These are phyloP conservation scores for Oceanodroma tethys DNA, from an alignment of 2,113 vertebrate species.

Conservation along the genomic window DNA sequence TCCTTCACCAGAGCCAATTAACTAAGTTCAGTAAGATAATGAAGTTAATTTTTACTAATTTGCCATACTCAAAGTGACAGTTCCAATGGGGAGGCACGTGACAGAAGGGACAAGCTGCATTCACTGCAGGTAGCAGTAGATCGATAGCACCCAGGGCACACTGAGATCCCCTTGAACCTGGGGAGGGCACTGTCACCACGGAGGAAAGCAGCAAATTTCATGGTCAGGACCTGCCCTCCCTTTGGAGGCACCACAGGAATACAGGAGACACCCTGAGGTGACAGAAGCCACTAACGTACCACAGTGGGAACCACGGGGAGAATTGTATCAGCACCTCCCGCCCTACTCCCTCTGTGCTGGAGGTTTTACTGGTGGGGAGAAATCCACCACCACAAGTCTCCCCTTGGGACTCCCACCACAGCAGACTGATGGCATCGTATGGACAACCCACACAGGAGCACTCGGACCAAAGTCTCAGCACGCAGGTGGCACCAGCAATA, in stretches of 20 bases:
- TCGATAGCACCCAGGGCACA: accelerated
- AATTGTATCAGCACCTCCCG: background rate
- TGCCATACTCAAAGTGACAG: background rate
- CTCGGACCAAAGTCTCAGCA: background rate
- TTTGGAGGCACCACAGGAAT: background rate
- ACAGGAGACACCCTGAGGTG: background rate
- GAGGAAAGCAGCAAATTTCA: background rate
- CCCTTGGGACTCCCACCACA: background rate
- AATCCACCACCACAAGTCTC: background rate
- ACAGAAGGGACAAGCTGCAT: background rate
- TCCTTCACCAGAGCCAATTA: background rate
- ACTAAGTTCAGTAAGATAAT: background rate
- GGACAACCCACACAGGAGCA: background rate
- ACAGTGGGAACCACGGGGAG: background rate
- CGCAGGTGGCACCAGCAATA: background rate
- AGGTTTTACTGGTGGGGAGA: background rate
- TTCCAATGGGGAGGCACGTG: background rate
- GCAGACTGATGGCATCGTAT: background rate
- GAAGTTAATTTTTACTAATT: background rate
- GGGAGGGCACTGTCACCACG: background rate
- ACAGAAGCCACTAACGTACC: background rate
- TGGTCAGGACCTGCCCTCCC: background rate
- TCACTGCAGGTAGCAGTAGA: background rate
- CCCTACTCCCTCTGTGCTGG: background rate
- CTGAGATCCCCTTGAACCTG: background rate